phyloP scores from a whole-genome alignment of 2,888 invertebrate genomes.

The Tuberolachnus salignus region DNA sequence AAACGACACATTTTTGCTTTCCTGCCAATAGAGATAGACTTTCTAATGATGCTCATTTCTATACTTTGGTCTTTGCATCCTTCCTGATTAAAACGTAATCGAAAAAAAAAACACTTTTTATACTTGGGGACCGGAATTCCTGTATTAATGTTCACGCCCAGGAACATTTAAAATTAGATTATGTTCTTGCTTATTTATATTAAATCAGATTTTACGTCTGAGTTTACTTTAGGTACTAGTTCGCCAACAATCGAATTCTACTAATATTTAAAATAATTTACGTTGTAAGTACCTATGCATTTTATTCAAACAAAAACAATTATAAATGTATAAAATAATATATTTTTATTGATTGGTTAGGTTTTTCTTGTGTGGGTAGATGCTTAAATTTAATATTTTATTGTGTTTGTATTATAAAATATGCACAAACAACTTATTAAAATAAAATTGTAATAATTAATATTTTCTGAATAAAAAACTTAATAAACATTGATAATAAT shows the following conservation, averaged over 20 bases:
- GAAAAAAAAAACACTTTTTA: constrained; percentile 33
- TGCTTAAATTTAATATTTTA: too few species aligned
- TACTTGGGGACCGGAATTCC: constrained; percentile 20
- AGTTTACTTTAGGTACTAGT: neutral
- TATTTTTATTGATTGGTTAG: too few species aligned
- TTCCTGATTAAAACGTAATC: constrained; percentile 43
- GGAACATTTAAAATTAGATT: constrained; percentile 50
- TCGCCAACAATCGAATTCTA: neutral
- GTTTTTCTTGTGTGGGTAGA: too few species aligned
- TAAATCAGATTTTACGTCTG: constrained; percentile 10
- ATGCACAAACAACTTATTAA: too few species aligned
- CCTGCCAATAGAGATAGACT: constrained; percentile 26
- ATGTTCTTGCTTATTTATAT: constrained; percentile 21
- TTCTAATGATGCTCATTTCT: neutral
- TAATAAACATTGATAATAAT: constrained; percentile 3
- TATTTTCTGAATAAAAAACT: neutral
- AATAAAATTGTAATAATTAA: neutral
- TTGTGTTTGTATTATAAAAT: too few species aligned
- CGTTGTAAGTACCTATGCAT: neutral
- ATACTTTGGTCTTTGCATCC: constrained; percentile 19
- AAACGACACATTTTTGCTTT: constrained; percentile 34
- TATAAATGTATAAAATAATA: neutral
- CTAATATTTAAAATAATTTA: neutral
- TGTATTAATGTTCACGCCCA: constrained; percentile 11
- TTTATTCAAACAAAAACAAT: too few species aligned